Evolutionary conservation across 2,888 invertebrate species (phyloP), one percentile per base, ranked within the genome.

Genomic region (Flexamia atlantica): DNA sequence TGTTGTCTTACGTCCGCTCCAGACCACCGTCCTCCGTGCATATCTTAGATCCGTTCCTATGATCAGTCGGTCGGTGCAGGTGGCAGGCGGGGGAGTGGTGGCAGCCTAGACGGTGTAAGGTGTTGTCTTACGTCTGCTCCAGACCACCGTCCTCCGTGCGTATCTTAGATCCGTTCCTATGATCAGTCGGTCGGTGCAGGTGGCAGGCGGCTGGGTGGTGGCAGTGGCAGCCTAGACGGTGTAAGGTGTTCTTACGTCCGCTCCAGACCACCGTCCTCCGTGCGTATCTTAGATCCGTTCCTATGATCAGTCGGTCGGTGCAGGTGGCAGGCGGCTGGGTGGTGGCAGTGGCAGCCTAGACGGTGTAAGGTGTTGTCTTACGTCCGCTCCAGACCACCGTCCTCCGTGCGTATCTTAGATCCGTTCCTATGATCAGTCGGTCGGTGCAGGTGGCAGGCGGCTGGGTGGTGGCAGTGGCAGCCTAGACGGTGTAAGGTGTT

Each of bases 111-210:
- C 50, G 50, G 60, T 60, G 60, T 60, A 17, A 50, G 60, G 60
- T 60, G 60, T 60, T 60, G 60, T 25, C 60, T 60, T 25, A 60
- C 60, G 60, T 60, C 60, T 17, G 60, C 7, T 60, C 25, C 60
- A 60, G 25, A 60, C 20, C 23, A 7, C 32, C 36, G 68, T n/a
- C n/a, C 25, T 7, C 10, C n/a, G 14, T 5, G 25, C 64, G 68
- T 12, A 32, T 60, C 68, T 32, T 70, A n/a, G n/a, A n/a, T n/a
- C n/a, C n/a, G n/a, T n/a, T n/a, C n/a, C n/a, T n/a, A n/a, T n/a
- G n/a, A n/a, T n/a, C n/a, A n/a, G n/a, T n/a, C n/a, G n/a, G 17
- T 57, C 10, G n/a, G n/a, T 46, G 46, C 10, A 46, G 46, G n/a
- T 46, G 46, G n/a, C 46, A 46, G n/a, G n/a, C n/a, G n/a, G n/a